These are phyloP conservation scores for Engraulis encrasicolus DNA, from an alignment of 2,113 vertebrate species.

Conservation along the genomic window DNA sequence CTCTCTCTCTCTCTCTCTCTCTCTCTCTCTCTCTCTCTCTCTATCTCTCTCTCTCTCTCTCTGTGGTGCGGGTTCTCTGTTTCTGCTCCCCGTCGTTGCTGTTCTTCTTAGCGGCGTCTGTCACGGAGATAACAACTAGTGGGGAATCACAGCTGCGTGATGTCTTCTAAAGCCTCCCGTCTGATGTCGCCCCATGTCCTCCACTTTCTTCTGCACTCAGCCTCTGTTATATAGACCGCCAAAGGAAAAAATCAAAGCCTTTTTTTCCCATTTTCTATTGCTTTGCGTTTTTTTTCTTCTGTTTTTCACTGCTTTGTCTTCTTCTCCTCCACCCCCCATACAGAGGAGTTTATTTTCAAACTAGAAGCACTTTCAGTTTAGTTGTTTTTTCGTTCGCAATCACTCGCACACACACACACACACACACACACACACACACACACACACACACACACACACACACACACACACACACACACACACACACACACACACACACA, in stretches of 20 bases:
- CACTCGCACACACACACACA: not conserved
- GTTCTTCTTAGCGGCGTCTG: conserved; percentile 28
- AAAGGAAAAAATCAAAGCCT: conserved; percentile 2
- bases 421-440: no score
- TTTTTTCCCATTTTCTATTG: not conserved
- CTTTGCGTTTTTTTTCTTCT: conserved; percentile 38
- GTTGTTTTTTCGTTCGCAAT: not conserved
- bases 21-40: conserved; percentile 33
- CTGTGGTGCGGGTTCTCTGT: not conserved
- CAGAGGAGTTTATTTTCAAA: not conserved
- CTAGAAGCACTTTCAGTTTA: conserved; percentile 15
- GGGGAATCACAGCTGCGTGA: conserved; percentile 1
- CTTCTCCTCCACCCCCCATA: conserved; percentile 11
- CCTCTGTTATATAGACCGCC: conserved; percentile 29
- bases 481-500: no score
- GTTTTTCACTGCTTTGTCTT: conserved; percentile 26
- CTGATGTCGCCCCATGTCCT: conserved; percentile 44
- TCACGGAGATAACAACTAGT: conserved; percentile 44
- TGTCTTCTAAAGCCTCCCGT: conserved; percentile 33
- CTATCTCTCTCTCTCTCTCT: conserved; percentile 21
- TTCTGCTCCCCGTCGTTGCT: no score
- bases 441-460: no score
- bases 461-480: not conserved
- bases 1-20: not conserved
- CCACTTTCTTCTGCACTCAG: conserved; percentile 25